These are phyloP conservation scores for Adelosebastes latens DNA, from an alignment of 2,797 vertebrate genomes.

Conservation along the genomic window DNA sequence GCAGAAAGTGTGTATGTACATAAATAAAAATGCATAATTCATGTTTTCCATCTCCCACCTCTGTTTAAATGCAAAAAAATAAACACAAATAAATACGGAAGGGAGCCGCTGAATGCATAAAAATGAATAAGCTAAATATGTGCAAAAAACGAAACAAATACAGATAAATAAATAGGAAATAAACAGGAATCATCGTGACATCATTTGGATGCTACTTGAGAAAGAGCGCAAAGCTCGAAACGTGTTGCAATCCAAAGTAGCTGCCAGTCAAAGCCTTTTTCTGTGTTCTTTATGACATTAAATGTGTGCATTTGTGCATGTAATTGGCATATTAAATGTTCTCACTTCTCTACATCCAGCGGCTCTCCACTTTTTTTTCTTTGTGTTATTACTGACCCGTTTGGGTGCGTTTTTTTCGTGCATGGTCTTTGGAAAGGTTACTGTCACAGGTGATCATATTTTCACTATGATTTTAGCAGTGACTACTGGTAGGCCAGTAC, in stretches of 20 bases:
- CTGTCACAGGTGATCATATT: background rate
- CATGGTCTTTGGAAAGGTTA: background rate
- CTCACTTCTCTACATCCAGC: background rate
- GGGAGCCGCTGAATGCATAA: background rate
- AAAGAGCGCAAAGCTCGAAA: background rate
- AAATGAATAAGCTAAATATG: background rate
- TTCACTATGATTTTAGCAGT: background rate
- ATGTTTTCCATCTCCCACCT: background rate
- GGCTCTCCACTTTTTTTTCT: background rate
- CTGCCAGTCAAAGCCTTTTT: background rate
- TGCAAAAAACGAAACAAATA: background rate
- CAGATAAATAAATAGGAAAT: background rate
- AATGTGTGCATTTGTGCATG: background rate
- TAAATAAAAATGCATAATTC: background rate
- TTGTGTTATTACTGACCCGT: background rate
- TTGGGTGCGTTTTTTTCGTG: background rate
- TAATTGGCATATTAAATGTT: background rate
- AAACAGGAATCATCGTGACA: background rate
- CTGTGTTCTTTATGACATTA: background rate
- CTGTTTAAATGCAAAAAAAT: background rate
- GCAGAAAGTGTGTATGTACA: background rate
- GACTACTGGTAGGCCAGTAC: background rate
- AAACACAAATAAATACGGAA: background rate
- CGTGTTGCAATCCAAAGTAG: background rate
- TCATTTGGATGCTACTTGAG: background rate